These are phyloP conservation scores for Toxostoma redivivum DNA, from an alignment of 2,113 vertebrate genomes.

Conservation along the genomic window DNA sequence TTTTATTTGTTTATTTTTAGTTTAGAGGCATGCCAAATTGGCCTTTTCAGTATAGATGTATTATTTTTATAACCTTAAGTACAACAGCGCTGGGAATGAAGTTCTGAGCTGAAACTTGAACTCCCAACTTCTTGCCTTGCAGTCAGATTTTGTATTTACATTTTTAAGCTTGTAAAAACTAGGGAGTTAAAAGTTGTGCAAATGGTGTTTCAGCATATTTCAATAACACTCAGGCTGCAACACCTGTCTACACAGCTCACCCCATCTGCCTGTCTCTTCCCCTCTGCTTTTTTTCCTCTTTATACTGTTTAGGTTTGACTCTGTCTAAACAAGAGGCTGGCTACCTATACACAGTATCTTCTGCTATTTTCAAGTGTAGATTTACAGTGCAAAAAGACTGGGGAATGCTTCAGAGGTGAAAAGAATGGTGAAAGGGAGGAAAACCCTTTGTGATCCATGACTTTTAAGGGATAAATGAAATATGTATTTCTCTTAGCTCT, in stretches of 20 bases:
- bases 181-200: not conserved
- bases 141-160: conserved; percentile 7
- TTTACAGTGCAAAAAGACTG: not conserved
- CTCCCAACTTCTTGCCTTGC: not conserved
- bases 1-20: not conserved
- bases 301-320: conserved; percentile 2
- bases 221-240: not conserved
- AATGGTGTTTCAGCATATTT: not conserved
- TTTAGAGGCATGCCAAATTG: not conserved
- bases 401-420: not conserved
- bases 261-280: not conserved
- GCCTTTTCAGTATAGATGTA: not conserved
- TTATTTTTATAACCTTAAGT: not conserved
- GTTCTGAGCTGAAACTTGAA: not conserved
- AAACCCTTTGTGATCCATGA: not conserved
- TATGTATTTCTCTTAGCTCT: not conserved
- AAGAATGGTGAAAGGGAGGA: not conserved
- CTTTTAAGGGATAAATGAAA: not conserved
- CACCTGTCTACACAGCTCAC: not conserved
- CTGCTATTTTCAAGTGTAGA: not conserved
- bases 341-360: not conserved
- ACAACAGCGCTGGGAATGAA: not conserved
- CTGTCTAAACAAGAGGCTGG: not conserved
- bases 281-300: not conserved
- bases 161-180: not conserved